Evolutionary conservation across 2,113 vertebrate genomes (phyloP).

Genomic region (Oncorhynchus kisutch): DNA sequence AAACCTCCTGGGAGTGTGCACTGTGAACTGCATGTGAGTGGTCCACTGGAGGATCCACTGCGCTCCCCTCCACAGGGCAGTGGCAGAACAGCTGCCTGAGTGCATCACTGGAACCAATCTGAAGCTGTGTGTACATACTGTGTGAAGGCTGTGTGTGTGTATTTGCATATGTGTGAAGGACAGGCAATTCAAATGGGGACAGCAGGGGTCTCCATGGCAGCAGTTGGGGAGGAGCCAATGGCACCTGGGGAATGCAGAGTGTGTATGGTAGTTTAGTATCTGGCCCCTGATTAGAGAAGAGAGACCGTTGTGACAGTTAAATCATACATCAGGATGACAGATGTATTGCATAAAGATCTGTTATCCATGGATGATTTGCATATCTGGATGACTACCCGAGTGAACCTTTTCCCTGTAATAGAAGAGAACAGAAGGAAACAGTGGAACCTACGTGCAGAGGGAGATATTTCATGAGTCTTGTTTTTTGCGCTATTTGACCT

Average conservation of each 20-base stretch:
- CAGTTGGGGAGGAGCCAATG: constrained; percentile 50
- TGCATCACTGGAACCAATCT: not conserved
- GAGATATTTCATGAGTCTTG: too few species aligned
- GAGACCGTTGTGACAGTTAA: too few species aligned
- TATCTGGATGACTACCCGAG: too few species aligned
- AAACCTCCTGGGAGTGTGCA: not conserved
- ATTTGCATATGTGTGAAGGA: constrained; percentile 14
- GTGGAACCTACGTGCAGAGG: too few species aligned
- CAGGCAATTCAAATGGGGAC: constrained; percentile 61
- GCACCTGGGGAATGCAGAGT: constrained; percentile 37
- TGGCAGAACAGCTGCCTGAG: not conserved
- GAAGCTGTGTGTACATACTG: not conserved
- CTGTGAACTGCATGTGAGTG: not conserved
- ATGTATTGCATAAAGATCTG: too few species aligned
- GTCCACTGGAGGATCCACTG: not conserved
- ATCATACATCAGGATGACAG: too few species aligned
- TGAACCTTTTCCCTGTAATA: too few species aligned
- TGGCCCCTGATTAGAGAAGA: constrained; percentile 1
- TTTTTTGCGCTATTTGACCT: too few species aligned
- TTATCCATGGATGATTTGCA: too few species aligned
- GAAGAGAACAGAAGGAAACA: too few species aligned
- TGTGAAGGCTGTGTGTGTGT: not conserved
- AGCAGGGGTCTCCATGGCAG: constrained; percentile 67
- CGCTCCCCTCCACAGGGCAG: not conserved
- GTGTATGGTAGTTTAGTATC: constrained; percentile 11